Evolutionary conservation across 2,113 vertebrate species (phyloP), one percentile per base, ranked within the genome.

Genomic region (Electrona antarctica): DNA sequence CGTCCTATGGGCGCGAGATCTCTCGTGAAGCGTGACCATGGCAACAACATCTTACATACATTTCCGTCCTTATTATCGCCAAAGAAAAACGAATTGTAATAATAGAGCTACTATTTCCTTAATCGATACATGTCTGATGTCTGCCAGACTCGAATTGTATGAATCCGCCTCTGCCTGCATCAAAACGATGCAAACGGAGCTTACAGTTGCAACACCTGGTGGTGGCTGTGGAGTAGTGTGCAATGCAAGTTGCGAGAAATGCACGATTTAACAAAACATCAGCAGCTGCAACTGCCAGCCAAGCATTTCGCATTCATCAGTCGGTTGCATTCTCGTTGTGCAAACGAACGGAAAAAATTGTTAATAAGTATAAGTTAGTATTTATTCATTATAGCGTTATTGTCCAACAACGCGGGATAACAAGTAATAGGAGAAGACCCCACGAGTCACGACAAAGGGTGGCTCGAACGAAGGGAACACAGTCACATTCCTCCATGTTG

Each of bases 401-500:
- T 41, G 33, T 41, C 33, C 33, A 41, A 41, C 33, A 2, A 41
- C 3, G 33, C 33, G 33, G 33, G 33, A 41, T 41, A 41, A 41
- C 33, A 41, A 41, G 33, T 41, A 41, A 41, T 41, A 4, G 33
- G 33, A 41, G 33, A 41, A 41, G 33, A 41, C 33, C 33, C 3
- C 33, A 41, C n/a, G n/a, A n/a, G n/a, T n/a, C n/a, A n/a, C 33
- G 33, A 41, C 33, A 41, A 41, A 41, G 33, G 33, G 33, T 41
- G 33, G 33, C 1, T 41, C 33, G 33, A 41, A 41, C 33, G 33
- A 41, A 41, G 33, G 3, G 33, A 41, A 41, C 33, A 41, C 1
- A 3, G 33, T 41, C 33, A 6, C 33, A 41, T 66, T 78, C 85
- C 88, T 84, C 85, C 86, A 88, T 88, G 15, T 87, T 85, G 88